Percentiles rank a stretch among this genome's conserved stretches.
Conservation (phyloP, 2,888 invertebrate genomes). For the Orthosia incerta region DNA sequence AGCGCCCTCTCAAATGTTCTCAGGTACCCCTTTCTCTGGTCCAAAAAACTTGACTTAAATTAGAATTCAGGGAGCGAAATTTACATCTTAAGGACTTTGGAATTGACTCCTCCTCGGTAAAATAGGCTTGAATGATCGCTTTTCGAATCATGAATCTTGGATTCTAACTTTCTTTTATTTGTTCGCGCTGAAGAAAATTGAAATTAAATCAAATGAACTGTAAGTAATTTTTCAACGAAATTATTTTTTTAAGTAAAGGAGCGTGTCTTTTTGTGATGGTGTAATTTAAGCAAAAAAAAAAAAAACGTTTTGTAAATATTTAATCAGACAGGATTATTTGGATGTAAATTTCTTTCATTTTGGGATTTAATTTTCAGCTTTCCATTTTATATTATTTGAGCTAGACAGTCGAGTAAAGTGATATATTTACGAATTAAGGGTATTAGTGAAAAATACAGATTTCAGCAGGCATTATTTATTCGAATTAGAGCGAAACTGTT, state of each 20-base stretch:
- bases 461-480: background rate
- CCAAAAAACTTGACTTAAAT: conserved; percentile 73
- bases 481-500: background rate
- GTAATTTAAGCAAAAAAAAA: conserved; percentile 25
- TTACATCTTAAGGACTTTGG: conserved; percentile 53
- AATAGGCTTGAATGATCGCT: conserved; percentile 51
- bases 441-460: background rate
- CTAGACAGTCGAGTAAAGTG: background rate
- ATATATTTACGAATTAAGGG: background rate
- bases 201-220: conserved; percentile 62
- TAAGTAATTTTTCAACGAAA: conserved; percentile 46
- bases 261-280: conserved; percentile 41
- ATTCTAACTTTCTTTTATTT: conserved; percentile 53
- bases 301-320: background rate
- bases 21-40: conserved; percentile 63
- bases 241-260: conserved; percentile 42
- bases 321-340: background rate
- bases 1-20: conserved; percentile 54
- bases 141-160: conserved; percentile 52
- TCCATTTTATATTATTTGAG: background rate
- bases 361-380: conserved; percentile 2
- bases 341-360: background rate
- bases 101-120: conserved; percentile 42
- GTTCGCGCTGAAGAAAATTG: conserved; percentile 47
- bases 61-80: conserved; percentile 63